Evolutionary conservation across 2,888 invertebrate genomes (phyloP), one percentile per base, ranked within the genome.

Genomic region (Trichopria drosophilae): DNA sequence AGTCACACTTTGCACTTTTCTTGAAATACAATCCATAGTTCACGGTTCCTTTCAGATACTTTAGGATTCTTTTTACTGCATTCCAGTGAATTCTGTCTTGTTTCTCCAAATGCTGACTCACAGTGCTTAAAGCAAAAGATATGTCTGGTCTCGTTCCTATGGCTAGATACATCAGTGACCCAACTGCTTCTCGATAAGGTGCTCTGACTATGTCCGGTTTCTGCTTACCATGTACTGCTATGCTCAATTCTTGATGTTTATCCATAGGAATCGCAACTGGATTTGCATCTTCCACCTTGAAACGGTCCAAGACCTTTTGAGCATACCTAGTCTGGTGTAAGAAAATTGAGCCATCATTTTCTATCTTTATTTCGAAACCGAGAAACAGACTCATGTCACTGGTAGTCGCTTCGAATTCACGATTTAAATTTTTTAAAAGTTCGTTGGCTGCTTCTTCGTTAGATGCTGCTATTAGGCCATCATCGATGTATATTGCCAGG

Each of bases 201-300:
- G 37, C 54, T 5, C 4, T 10, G 12, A 18, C 18, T 7, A 20
- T 12, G 6, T 18, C 18, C 6, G 32, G 10, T 20, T 20, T 26
- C 15, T 35, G 23, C 6, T 10, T 15, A n/a, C 5, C 7, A 39
- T 22, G n/a, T 15, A 39, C 5, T 23, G 12, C 12, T 15, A 39
- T 5, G n/a, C 19, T 10, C 35, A 34, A 23, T 2, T 29, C 4
- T 10, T 45, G 45, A 20, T 19, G n/a, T 12, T 22, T 4, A 32
- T 48, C 41, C 3, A 55, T 56, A 1, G 62, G 64, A 3, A 59
- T 59, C 10, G 51, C 23, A 7, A 60, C 62, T n/a, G 56, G 23
- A 34, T 65, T 65, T 7, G 53, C 50, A 31, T 62, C 43, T 47
- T 46, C 35, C 56, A 63, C 57, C 4, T 49, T 45, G 31, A 47